Evolutionary conservation across 1,140 invertebrate species (phyloP).

Genomic region (Diorhabda carinulata): DNA sequence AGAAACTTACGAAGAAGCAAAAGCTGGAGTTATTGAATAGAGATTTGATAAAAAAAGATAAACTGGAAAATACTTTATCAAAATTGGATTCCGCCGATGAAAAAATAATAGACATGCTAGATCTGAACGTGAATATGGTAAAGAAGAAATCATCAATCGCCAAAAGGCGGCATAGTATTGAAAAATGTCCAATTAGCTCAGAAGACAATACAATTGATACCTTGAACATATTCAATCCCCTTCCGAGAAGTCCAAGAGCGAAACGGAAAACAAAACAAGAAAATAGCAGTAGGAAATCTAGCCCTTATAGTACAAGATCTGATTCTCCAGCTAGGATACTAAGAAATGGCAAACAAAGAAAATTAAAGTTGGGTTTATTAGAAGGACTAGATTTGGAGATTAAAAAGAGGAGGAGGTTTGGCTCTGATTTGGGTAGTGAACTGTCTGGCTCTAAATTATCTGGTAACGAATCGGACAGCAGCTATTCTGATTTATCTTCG

Average conservation of each 20-base stretch:
- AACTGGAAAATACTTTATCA: constrained; percentile 38
- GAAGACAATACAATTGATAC: constrained; percentile 25
- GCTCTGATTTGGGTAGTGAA: constrained; percentile 56
- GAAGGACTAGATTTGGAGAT: constrained; percentile 52
- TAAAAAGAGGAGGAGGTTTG: constrained; percentile 54
- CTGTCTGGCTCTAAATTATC: constrained; percentile 52
- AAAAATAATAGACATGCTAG: constrained; percentile 44
- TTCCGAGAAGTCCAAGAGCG: constrained; percentile 37
- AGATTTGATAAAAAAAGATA: constrained; percentile 38
- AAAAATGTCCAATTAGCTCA: constrained; percentile 39
- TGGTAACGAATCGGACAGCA: constrained; percentile 60
- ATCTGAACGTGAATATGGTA: constrained; percentile 42
- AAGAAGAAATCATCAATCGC: constrained; percentile 30
- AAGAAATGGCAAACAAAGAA: constrained; percentile 61
- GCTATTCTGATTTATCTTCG: constrained; percentile 53
- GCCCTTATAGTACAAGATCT: constrained; percentile 55
- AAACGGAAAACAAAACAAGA: constrained; percentile 31
- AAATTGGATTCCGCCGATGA: constrained; percentile 33
- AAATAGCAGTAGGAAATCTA: constrained; percentile 49
- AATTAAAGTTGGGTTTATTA: constrained; percentile 51
- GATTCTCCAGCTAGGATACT: constrained; percentile 54
- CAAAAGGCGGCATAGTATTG: constrained; percentile 45
- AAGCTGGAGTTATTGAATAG: constrained; percentile 34
- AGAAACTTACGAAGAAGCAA: constrained; percentile 34
- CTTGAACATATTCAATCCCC: constrained; percentile 29